Percentiles rank a stretch among this genome's conserved stretches.
Conservation (phyloP, 2,888 invertebrate genomes). For the Himalopsyche japonica region DNA sequence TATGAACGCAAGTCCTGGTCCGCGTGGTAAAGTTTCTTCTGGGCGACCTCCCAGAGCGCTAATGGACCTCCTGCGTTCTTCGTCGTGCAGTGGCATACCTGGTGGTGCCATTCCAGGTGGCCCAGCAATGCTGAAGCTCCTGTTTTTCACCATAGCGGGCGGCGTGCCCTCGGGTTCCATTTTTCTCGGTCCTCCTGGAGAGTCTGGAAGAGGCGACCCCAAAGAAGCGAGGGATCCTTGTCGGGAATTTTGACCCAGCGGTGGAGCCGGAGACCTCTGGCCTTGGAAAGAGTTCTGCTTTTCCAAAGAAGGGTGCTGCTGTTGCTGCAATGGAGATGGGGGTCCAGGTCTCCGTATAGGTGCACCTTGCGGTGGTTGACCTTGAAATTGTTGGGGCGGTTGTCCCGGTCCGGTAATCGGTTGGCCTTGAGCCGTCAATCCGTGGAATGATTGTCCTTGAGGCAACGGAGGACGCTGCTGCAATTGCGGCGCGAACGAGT, state of each 20-base stretch:
- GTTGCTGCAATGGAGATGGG: constrained; percentile 31
- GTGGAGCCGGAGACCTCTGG: constrained; percentile 43
- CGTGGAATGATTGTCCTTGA: neutral
- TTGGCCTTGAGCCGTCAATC: neutral
- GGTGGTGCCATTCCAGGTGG: constrained; percentile 52
- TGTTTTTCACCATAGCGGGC: constrained; percentile 55
- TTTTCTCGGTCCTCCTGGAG: constrained; percentile 46
- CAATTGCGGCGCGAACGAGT: constrained; percentile 45
- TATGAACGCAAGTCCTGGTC: constrained; percentile 55
- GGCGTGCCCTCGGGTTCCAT: constrained; percentile 52
- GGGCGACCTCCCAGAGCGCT: constrained; percentile 55
- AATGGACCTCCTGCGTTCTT: constrained; percentile 58
- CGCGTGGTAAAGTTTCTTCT: constrained; percentile 51
- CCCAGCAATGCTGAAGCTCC: constrained; percentile 60
- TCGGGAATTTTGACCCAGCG: constrained; percentile 48
- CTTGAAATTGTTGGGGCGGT: neutral
- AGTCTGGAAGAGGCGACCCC: constrained; percentile 48
- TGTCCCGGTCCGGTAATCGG: neutral
- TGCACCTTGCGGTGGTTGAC: constrained; percentile 15
- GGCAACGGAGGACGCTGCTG: constrained; percentile 36
- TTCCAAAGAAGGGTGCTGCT: constrained; percentile 29
- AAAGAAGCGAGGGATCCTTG: constrained; percentile 55
- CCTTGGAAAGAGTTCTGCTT: constrained; percentile 34
- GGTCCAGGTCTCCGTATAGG: constrained; percentile 20
- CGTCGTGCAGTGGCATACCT: constrained; percentile 54